These are phyloP conservation scores for Anguilla japonica DNA, from an alignment of 2,113 vertebrate species.

Conservation along the genomic window DNA sequence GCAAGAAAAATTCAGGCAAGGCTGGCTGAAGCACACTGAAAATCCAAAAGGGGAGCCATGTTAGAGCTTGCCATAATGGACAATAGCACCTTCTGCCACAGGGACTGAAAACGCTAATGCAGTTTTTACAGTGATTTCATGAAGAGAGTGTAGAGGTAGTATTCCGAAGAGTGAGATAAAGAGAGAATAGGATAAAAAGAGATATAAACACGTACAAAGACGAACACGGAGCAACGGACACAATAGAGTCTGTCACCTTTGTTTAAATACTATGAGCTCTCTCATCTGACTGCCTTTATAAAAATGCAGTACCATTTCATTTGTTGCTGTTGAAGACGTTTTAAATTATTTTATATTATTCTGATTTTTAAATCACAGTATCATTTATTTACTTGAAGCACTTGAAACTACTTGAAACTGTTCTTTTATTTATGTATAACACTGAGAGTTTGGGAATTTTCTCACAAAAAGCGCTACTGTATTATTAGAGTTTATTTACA, in stretches of 20 bases:
- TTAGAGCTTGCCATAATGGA: background rate
- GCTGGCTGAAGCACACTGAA: background rate
- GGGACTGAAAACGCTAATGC: slow-evolving; percentile 31
- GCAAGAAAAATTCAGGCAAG: background rate
- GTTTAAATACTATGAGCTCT: no score
- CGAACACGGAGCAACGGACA: background rate
- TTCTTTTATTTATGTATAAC: no score
- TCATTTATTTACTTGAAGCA: no score
- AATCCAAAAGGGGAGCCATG: background rate
- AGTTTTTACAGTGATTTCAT: background rate
- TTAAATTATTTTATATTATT: no score
- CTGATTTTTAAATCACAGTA: no score
- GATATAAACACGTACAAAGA: background rate
- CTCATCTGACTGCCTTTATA: background rate
- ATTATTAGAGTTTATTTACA: no score
- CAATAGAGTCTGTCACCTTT: background rate
- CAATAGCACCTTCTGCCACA: background rate
- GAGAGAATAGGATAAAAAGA: background rate
- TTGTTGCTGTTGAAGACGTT: no score
- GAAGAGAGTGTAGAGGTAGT: background rate
- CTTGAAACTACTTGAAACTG: no score
- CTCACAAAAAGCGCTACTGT: no score
- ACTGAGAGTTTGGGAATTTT: no score
- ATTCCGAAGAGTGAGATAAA: slow-evolving; percentile 31
- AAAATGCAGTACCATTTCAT: no score